phyloP scores from a whole-genome alignment of 2,797 vertebrate genomes.

The Yasuhikotakia modesta region DNA sequence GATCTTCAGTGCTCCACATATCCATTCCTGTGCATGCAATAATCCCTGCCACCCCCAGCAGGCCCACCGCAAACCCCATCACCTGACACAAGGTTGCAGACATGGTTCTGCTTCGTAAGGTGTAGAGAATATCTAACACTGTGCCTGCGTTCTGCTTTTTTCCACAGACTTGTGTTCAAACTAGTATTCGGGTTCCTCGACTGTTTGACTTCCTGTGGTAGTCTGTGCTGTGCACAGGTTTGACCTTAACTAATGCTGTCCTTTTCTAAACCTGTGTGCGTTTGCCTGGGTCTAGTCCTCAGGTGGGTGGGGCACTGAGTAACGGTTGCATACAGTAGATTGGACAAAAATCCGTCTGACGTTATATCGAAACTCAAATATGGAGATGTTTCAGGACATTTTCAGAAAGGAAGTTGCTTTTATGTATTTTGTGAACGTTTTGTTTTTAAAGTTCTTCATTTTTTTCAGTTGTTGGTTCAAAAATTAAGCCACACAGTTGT shows the following conservation, averaged over 20 bases:
- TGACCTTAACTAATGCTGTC: conserved; percentile 52
- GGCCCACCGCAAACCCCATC: conserved; percentile 82
- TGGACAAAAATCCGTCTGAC: conserved; percentile 33
- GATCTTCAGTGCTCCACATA: conserved; percentile 88
- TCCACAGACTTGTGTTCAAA: background rate
- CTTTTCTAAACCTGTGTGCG: conserved; percentile 55
- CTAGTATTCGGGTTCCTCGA: background rate
- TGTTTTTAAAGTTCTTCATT: background rate
- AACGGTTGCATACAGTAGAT: conserved; percentile 31
- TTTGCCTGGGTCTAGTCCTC: conserved; percentile 61
- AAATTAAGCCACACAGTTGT: background rate
- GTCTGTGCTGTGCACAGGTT: conserved; percentile 53
- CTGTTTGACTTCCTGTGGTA: conserved; percentile 52
- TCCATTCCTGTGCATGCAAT: conserved; percentile 85
- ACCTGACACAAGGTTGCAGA: conserved; percentile 84
- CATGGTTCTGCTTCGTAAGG: conserved; percentile 69
- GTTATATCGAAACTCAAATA: conserved; percentile 49
- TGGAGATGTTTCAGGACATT: conserved; percentile 10
- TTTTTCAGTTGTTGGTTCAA: background rate
- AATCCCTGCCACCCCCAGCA: conserved; percentile 78
- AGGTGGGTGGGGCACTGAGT: too few species aligned
- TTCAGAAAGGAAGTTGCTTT: too few species aligned
- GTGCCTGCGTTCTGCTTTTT: background rate
- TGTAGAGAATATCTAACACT: background rate
- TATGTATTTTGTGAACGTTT: too few species aligned